Evolutionary conservation across 1,140 invertebrate genomes (phyloP), one percentile per base, ranked within the genome.

Genomic region (Episyrphus balteatus): DNA sequence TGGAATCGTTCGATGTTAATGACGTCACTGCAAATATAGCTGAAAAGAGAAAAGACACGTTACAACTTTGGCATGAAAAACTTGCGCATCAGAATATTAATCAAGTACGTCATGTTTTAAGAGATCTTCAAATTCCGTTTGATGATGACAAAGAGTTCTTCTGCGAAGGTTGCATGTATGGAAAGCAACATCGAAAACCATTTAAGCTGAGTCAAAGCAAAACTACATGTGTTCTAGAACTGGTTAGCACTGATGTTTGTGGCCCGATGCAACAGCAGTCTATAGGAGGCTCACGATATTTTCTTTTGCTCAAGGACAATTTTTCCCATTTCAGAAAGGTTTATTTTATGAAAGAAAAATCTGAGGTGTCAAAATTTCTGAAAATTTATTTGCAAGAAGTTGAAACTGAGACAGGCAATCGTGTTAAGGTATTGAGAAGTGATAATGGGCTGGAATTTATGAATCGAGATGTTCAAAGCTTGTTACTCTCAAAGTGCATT

Each of bases 161-260:
- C 36, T 70, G 65, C 52, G 66, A 71, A 43, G 61, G 54, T 30
- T 71, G 70, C 52, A 54, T 63, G 33, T 36, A 54, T 9, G 68
- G 69, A 26, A 72, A 71, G 51, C 58, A 62, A 40, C 58, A 66
- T 48, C 14, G 63, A 36, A 49, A 51, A 26, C 49, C 60, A 0
- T 70, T 69, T 50, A 31, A 42, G 42, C 50, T 30, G n/a, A 55
- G 57, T 44, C 51, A 62, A 33, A 44, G 44, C 1, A 55, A 18
- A 42, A 53, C 51, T 14, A 53, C 49, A 1, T 47, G 44, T 45
- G 37, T 54, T 19, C 59, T 65, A 46, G 65, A 71, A 44, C 17
- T 70, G 8, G 60, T 73, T 39, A 66, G 71, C 51, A 54, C 51
- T 5, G 70, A 75, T 59, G 51, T 70, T 0, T 68, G 69, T 47